Evolutionary conservation across 2,113 vertebrate species (phyloP), one percentile per base, ranked within the genome.

Genomic region (Ammodytes marinus): DNA sequence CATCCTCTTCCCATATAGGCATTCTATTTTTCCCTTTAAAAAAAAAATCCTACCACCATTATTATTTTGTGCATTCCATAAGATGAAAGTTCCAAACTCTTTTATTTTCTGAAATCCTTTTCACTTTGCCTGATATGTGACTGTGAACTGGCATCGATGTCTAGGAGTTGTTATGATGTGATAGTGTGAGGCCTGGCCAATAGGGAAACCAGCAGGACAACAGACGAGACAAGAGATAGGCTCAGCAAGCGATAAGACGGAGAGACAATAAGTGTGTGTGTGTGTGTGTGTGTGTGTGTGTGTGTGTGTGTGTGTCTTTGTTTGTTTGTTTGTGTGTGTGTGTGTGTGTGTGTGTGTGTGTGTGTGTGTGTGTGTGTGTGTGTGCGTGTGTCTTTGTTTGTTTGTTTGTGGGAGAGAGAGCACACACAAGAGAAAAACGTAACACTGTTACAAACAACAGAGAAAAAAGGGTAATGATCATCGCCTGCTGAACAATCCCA

Each of bases 141-240:
- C 67, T 19, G 49, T n/a, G 54, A 70, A 59, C 59, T 42, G 69
- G 11, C 17, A 27, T 40, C 15, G 13, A 27, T 19, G 14, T 53
- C 59, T 60, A 59, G 15, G 49, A 50, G 43, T 66, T 75, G 65
- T 67, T 86, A 71, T 71, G 58, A 75, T 71, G 68, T 74, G 69
- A 79, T 6, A 54, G 59, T n/a, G 78, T 87, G 61, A 61, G 40
- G 14, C 52, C 27, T 2, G 64, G 45, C 65, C 70, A 74, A 82
- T 43, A 53, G 59, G 45, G 59, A 80, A 70, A 83, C 37, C 83
- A 83, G 76, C 75, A 78, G 65, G 74, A 78, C 74, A 66, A 74
- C 68, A 80, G 72, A 73, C 13, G 10, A 82, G 78, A 46, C 76
- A 69, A 82, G 70, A 76, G 64, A 52, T 37, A 55, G 65, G 61